phyloP scores from a whole-genome alignment of 2,113 vertebrate genomes.

The Xyliphius kryptos region DNA sequence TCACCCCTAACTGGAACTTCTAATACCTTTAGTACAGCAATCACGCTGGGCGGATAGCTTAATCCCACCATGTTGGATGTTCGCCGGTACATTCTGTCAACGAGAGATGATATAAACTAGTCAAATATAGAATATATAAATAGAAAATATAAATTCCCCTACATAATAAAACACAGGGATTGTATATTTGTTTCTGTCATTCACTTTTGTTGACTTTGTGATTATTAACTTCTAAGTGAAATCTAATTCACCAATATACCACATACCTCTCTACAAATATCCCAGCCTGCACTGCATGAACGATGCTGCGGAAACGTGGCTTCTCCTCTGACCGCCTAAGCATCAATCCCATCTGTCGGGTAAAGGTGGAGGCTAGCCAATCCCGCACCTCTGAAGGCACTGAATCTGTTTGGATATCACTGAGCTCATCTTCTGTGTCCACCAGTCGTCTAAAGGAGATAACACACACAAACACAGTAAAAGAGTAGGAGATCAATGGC shows the following conservation, averaged over 20 bases:
- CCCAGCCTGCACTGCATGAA: slow-evolving; percentile 91
- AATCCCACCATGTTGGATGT: slow-evolving; percentile 88
- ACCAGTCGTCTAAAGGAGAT: slow-evolving; percentile 65
- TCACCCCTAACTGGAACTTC: too few species aligned
- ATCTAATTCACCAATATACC: too few species aligned
- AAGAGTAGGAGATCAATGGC: background rate
- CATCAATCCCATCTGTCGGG: slow-evolving; percentile 85
- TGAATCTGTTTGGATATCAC: slow-evolving; percentile 83
- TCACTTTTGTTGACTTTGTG: too few species aligned
- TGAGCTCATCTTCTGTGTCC: slow-evolving; percentile 87
- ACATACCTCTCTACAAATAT: slow-evolving; percentile 93
- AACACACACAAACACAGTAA: slow-evolving; percentile 13
- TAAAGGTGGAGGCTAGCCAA: slow-evolving; percentile 94
- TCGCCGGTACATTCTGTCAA: slow-evolving; percentile 85
- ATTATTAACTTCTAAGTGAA: too few species aligned
- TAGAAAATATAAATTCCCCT: too few species aligned
- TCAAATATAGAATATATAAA: background rate
- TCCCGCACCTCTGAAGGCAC: slow-evolving; percentile 93
- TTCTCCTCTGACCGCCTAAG: slow-evolving; percentile 81
- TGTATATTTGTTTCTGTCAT: too few species aligned
- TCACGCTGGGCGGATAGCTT: slow-evolving; percentile 83
- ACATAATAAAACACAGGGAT: too few species aligned
- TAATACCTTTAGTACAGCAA: slow-evolving; percentile 84
- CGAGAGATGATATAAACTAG: slow-evolving; percentile 43
- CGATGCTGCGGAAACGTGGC: slow-evolving; percentile 86